Evolutionary conservation across 1,140 invertebrate species (phyloP).

Genomic region (Penaeus vannamei): DNA sequence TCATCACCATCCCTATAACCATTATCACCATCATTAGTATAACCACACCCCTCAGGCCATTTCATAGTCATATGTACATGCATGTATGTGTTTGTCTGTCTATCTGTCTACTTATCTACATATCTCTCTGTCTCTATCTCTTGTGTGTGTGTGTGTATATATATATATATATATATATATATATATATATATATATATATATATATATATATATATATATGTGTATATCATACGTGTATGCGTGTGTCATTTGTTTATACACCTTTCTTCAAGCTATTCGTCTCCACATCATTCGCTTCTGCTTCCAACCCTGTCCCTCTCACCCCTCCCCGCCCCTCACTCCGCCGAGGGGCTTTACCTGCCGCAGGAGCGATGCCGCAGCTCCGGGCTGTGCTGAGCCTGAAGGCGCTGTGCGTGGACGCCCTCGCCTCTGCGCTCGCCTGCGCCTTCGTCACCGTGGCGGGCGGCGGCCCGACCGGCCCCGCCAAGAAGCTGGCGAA

Average conservation of each 20-base stretch:
- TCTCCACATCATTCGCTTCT: too few relatives aligned
- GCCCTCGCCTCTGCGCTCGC: neutral
- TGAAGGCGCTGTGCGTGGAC: slow-evolving; percentile 10
- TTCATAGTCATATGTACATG: neutral
- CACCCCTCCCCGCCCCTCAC: too few relatives aligned
- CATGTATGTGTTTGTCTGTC: neutral
- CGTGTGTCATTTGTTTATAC: too few relatives aligned
- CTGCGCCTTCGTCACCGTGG: slow-evolving; percentile 4
- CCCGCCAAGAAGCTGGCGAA: neutral
- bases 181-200: neutral
- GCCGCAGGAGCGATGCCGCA: neutral
- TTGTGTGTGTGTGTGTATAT: neutral
- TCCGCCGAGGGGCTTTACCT: neutral
- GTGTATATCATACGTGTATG: too few relatives aligned
- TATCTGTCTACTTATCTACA: neutral
- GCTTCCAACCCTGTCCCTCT: too few relatives aligned
- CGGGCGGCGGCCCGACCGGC: neutral
- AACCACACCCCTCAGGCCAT: too few relatives aligned
- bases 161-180: too few relatives aligned
- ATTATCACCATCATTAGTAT: too few relatives aligned
- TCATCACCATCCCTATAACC: too few relatives aligned
- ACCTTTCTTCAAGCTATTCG: too few relatives aligned
- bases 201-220: neutral
- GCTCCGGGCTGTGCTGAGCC: neutral
- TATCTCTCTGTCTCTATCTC: too few relatives aligned